Evolutionary conservation across 2,113 vertebrate genomes (phyloP).

Genomic region (Riparia riparia): DNA sequence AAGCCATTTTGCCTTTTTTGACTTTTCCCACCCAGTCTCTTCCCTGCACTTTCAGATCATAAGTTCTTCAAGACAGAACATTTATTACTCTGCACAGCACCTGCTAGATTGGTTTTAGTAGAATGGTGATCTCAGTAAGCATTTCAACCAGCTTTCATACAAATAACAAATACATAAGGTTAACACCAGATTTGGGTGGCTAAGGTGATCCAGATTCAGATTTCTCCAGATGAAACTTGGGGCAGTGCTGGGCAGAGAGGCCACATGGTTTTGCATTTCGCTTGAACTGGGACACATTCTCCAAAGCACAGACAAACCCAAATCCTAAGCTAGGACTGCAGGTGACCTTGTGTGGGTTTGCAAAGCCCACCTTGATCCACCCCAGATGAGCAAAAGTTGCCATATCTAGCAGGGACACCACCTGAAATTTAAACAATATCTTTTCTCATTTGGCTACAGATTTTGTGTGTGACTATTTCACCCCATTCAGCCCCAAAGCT

Average conservation of each 20-base stretch:
- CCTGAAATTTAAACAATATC: not conserved
- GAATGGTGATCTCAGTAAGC: not conserved
- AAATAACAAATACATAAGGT: not conserved
- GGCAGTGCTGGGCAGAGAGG: not conserved
- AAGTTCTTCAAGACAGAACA: not conserved
- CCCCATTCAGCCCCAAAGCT: not conserved
- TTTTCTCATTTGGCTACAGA: not conserved
- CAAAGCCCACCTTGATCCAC: not conserved
- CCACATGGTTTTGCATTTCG: not conserved
- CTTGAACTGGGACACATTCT: not conserved
- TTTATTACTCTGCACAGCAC: not conserved
- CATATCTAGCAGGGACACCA: not conserved
- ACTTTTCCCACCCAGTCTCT: not conserved
- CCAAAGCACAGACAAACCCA: not conserved
- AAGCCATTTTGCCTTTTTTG: not conserved
- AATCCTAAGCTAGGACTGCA: not conserved
- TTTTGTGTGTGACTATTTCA: not conserved
- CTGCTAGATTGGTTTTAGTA: not conserved
- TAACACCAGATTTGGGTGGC: not conserved
- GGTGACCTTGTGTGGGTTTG: not conserved
- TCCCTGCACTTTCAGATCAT: not conserved
- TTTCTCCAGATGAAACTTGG: not conserved
- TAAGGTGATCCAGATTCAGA: not conserved
- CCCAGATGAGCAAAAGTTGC: not conserved
- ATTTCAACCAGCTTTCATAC: not conserved